phyloP scores from a whole-genome alignment of 1,140 invertebrate genomes.

The Monomorium pharaonis region DNA sequence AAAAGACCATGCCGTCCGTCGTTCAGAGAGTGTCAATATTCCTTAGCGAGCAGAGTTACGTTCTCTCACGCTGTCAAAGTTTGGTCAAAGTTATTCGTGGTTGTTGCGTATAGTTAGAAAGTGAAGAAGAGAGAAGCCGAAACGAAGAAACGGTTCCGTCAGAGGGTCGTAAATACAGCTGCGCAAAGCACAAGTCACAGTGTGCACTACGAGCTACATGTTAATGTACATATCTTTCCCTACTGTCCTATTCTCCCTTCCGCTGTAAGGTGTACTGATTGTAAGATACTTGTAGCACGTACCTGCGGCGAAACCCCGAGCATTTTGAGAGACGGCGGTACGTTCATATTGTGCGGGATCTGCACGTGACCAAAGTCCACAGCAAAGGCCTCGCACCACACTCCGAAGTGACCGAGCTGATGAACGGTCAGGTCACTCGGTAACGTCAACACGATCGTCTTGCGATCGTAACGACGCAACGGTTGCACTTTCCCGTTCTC shows the following conservation, averaged over 20 bases:
- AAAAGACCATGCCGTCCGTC: background rate
- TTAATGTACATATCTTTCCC: background rate
- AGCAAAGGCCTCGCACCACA: conserved; percentile 95
- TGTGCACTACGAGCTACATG: background rate
- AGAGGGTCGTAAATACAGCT: background rate
- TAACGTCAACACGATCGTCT: conserved; percentile 94
- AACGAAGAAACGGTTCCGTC: background rate
- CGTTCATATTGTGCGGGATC: conserved; percentile 90
- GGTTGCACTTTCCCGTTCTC: conserved; percentile 95
- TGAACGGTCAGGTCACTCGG: conserved; percentile 88
- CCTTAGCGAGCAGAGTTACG: background rate
- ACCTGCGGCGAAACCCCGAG: conserved; percentile 97
- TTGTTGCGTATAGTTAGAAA: background rate
- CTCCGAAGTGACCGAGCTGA: conserved; percentile 91
- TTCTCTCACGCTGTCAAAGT: conserved; percentile 4
- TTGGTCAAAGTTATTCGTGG: background rate
- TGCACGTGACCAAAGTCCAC: conserved; percentile 95
- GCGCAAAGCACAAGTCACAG: background rate
- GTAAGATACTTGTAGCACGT: conserved; percentile 80
- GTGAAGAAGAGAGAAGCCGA: background rate
- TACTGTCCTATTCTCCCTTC: background rate
- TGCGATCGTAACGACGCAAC: conserved; percentile 91
- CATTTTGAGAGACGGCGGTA: conserved; percentile 96
- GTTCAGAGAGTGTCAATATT: background rate
- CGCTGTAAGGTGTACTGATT: background rate